phyloP scores from a whole-genome alignment of 1,140 invertebrate genomes.

The Drosophila triauraria region DNA sequence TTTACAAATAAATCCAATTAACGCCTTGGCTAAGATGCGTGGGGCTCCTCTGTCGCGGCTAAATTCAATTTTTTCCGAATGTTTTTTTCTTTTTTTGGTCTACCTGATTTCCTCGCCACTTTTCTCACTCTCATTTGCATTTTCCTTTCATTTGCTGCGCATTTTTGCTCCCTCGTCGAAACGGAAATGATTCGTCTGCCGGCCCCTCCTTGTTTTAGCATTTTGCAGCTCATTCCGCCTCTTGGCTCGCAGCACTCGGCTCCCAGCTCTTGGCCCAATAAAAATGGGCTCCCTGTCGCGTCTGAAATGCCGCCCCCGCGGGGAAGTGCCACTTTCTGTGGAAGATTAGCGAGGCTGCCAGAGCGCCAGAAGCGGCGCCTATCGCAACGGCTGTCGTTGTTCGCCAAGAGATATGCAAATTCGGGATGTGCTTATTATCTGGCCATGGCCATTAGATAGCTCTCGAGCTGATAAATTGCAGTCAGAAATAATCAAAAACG shows the following conservation, averaged over 20 bases:
- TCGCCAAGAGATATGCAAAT: slow-evolving; percentile 46
- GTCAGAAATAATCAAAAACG: slow-evolving; percentile 19
- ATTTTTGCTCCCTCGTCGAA: slow-evolving; percentile 30
- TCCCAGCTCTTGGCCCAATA: neutral
- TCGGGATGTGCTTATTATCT: slow-evolving; percentile 40
- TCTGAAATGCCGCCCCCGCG: slow-evolving; percentile 31
- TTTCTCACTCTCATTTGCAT: slow-evolving; percentile 56
- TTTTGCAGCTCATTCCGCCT: slow-evolving; percentile 18
- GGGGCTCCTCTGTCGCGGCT: neutral
- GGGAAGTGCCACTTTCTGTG: slow-evolving; percentile 45
- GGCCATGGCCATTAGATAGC: slow-evolving; percentile 39
- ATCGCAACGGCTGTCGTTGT: slow-evolving; percentile 18
- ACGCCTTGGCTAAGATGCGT: slow-evolving; percentile 31
- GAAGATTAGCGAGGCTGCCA: slow-evolving; percentile 65
- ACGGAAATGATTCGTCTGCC: slow-evolving; percentile 47
- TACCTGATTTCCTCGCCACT: slow-evolving; percentile 26
- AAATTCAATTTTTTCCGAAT: slow-evolving; percentile 24
- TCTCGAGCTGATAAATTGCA: slow-evolving; percentile 43
- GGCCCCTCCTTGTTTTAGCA: slow-evolving; percentile 7
- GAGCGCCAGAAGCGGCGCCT: slow-evolving; percentile 35
- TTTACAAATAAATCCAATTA: slow-evolving; percentile 65
- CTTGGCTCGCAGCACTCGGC: neutral
- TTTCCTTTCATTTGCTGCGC: slow-evolving; percentile 52
- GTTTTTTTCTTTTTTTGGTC: slow-evolving; percentile 3
- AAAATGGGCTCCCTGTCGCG: slow-evolving; percentile 28